Conservation (phyloP, 2,888 invertebrate species). For the Bibio marci region DNA sequence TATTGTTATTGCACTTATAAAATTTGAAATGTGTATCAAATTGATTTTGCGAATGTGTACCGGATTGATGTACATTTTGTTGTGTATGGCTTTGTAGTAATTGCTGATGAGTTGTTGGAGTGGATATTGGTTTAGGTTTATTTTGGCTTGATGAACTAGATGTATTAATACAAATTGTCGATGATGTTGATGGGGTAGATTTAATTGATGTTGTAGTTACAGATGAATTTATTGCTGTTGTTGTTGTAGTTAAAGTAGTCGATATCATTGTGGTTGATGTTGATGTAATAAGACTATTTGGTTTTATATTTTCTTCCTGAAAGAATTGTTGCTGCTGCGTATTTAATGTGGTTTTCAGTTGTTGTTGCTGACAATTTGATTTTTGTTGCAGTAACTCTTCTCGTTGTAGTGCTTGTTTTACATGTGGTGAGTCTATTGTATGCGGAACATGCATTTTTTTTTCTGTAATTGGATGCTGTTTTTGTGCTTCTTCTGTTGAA, state of each 20-base stretch:
- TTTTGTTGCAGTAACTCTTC: background rate
- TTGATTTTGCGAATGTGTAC: background rate
- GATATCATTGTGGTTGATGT: background rate
- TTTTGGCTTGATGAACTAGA: slow-evolving; percentile 6
- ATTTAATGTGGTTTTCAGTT: background rate
- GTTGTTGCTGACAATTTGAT: background rate
- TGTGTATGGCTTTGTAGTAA: background rate
- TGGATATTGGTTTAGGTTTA: no score
- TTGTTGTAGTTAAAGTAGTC: slow-evolving; percentile 7
- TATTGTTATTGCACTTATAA: background rate
- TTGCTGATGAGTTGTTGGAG: no score
- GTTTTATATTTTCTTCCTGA: no score
- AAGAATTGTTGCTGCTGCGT: no score
- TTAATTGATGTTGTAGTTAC: slow-evolving; percentile 10
- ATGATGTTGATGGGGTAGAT: slow-evolving; percentile 2
- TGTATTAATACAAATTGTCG: slow-evolving; percentile 5
- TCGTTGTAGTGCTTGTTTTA: background rate
- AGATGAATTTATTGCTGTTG: background rate
- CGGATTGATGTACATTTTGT: background rate
- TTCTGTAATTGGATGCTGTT: no score
- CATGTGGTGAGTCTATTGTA: no score
- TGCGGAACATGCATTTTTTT: no score
- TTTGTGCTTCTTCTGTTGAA: no score
- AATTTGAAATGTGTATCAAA: background rate
- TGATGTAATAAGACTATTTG: no score